phyloP scores from a whole-genome alignment of 2,888 invertebrate genomes.

The Salticus scenicus region DNA sequence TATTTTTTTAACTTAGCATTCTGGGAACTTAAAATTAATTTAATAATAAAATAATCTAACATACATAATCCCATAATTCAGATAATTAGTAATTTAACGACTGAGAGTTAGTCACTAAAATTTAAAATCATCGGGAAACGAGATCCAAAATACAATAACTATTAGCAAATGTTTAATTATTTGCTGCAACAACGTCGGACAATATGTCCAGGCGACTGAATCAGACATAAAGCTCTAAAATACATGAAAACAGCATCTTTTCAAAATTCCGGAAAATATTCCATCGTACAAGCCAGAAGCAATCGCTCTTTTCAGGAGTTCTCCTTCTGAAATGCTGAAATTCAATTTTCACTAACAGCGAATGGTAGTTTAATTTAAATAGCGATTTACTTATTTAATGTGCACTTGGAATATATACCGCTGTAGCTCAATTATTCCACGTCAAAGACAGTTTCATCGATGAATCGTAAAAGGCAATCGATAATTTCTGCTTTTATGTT shows the following conservation, averaged over 20 bases:
- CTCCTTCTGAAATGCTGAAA: neutral
- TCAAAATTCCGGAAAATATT: neutral
- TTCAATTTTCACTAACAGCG: neutral
- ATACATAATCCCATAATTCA: too few species aligned
- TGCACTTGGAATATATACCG: neutral
- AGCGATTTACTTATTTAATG: conserved; percentile 3
- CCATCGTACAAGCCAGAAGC: neutral
- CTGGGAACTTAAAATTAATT: too few species aligned
- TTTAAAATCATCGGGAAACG: too few species aligned
- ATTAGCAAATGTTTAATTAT: neutral
- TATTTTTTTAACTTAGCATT: too few species aligned
- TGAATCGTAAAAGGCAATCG: neutral
- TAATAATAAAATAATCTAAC: too few species aligned
- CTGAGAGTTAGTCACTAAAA: too few species aligned
- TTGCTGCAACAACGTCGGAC: neutral
- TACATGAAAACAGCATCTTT: neutral
- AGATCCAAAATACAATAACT: too few species aligned
- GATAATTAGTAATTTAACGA: too few species aligned
- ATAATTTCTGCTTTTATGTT: conserved; percentile 14
- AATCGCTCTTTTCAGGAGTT: conserved; percentile 1
- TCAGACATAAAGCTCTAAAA: neutral
- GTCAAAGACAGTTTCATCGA: conserved; percentile 15
- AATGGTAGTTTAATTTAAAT: conserved; percentile 16
- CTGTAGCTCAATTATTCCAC: conserved; percentile 12
- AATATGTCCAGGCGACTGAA: neutral